Evolutionary conservation across 2,888 invertebrate genomes (phyloP).

Genomic region (Theodoxus fluviatilis): DNA sequence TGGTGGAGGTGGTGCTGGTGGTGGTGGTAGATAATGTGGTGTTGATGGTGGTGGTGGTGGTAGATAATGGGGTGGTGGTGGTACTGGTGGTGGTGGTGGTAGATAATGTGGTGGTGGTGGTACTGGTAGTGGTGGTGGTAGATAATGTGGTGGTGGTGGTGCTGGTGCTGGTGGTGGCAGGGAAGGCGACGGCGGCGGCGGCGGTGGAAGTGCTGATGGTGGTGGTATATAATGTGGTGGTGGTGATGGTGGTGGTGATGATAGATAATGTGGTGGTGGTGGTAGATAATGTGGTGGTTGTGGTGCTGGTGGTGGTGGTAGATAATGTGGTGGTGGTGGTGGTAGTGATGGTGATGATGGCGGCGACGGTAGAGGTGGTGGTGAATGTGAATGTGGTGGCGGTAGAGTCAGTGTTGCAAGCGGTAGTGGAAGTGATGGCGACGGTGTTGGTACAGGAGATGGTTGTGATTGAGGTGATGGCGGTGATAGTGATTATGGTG

Average conservation of each 20-base stretch:
- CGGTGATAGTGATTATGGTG: neutral
- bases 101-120: too few relatives aligned
- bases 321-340: neutral
- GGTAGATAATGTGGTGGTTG: neutral
- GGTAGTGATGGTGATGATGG: neutral
- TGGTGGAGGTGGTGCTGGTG: too few relatives aligned
- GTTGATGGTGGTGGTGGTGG: too few relatives aligned
- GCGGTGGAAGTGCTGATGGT: too few relatives aligned
- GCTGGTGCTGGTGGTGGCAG: too few relatives aligned
- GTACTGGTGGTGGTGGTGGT: too few relatives aligned
- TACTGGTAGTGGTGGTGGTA: too few relatives aligned
- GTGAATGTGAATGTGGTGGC: neutral
- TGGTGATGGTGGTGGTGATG: neutral
- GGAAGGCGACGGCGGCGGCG: too few relatives aligned
- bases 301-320: neutral
- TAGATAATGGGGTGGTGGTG: too few relatives aligned
- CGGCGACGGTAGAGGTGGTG: neutral
- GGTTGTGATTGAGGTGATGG: neutral
- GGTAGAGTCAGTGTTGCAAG: neutral
- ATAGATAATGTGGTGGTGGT: neutral
- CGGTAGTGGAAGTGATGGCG: neutral
- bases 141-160: too few relatives aligned
- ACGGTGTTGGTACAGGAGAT: neutral
- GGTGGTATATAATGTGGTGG: too few relatives aligned
- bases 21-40: too few relatives aligned